phyloP scores from a whole-genome alignment of 2,888 invertebrate species.

The Sarcophaga caerulescens region DNA sequence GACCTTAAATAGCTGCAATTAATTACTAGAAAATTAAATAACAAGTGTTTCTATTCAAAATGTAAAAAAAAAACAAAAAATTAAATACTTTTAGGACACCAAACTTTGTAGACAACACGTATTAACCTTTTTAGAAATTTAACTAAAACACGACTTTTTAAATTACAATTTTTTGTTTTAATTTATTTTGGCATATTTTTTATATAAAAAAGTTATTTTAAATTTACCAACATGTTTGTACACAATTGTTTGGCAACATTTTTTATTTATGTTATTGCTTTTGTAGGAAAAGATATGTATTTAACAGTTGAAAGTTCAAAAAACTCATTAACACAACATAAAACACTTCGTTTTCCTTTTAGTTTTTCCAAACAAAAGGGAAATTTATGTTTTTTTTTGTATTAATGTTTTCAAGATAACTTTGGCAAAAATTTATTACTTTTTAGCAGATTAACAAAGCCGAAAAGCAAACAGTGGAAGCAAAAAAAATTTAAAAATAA shows the following conservation, averaged over 20 bases:
- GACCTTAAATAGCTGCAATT: conserved; percentile 4
- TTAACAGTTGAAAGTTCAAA: conserved; percentile 55
- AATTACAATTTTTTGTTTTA: background rate
- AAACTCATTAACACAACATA: conserved; percentile 53
- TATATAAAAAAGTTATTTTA: too few relatives aligned
- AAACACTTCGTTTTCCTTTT: conserved; percentile 10
- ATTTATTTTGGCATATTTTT: background rate
- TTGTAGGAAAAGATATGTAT: conserved; percentile 28
- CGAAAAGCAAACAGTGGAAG: too few relatives aligned
- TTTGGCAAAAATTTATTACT: conserved; percentile 46
- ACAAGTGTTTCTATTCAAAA: conserved; percentile 50
- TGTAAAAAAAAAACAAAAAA: background rate
- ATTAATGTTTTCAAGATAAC: conserved; percentile 1
- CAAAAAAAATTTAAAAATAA: too few relatives aligned
- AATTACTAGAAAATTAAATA: conserved; percentile 2
- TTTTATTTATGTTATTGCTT: conserved; percentile 33
- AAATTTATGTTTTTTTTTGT: background rate
- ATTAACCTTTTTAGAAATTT: background rate
- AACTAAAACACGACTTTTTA: background rate
- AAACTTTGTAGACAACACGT: background rate
- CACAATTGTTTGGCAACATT: conserved; percentile 16
- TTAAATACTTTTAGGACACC: conserved; percentile 6
- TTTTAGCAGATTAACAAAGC: conserved; percentile 9
- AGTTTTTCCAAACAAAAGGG: conserved; percentile 17
- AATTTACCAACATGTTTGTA: conserved; percentile 22